Evolutionary conservation across 2,888 invertebrate genomes (phyloP).

Genomic region (Cabera pusaria): DNA sequence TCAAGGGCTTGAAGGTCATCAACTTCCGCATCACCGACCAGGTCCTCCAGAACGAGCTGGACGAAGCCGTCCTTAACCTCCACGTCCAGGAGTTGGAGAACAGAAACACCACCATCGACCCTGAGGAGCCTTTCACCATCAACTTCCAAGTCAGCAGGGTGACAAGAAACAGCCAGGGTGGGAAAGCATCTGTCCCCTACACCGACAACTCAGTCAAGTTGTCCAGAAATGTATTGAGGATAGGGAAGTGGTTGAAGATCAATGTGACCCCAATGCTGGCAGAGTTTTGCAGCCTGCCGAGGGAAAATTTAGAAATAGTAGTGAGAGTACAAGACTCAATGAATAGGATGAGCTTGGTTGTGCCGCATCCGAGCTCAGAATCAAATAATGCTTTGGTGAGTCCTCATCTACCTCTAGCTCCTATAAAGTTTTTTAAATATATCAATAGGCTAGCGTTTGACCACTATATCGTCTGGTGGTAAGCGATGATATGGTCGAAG

Average conservation of each 20-base stretch:
- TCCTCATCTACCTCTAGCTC: no score
- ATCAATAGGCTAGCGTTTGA: no score
- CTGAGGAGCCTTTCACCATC: slow-evolving; percentile 65
- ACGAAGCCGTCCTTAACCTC: slow-evolving; percentile 87
- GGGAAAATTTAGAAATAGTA: slow-evolving; percentile 90
- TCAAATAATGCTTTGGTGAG: slow-evolving; percentile 78
- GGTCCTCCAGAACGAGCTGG: slow-evolving; percentile 87
- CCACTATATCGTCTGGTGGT: no score
- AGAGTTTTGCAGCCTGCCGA: slow-evolving; percentile 89
- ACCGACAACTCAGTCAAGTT: slow-evolving; percentile 68
- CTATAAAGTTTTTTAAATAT: no score
- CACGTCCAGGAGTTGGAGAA: slow-evolving; percentile 82
- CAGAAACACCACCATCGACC: slow-evolving; percentile 56
- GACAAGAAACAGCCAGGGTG: slow-evolving; percentile 65
- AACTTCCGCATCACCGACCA: slow-evolving; percentile 89
- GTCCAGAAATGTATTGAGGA: slow-evolving; percentile 75
- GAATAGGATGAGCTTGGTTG: slow-evolving; percentile 84
- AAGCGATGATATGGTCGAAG: no score
- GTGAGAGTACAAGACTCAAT: slow-evolving; percentile 87
- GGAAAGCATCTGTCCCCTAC: slow-evolving; percentile 66
- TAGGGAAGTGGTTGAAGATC: slow-evolving; percentile 88
- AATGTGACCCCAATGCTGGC: slow-evolving; percentile 89
- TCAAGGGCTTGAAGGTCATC: slow-evolving; percentile 86
- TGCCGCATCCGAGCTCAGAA: slow-evolving; percentile 86
- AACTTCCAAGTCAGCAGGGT: slow-evolving; percentile 69